Percentiles rank a stretch among this genome's conserved stretches.
These are phyloP conservation scores for Tetanocera ferruginea DNA, from an alignment of 2,888 invertebrate genomes.

Conservation along the genomic window DNA sequence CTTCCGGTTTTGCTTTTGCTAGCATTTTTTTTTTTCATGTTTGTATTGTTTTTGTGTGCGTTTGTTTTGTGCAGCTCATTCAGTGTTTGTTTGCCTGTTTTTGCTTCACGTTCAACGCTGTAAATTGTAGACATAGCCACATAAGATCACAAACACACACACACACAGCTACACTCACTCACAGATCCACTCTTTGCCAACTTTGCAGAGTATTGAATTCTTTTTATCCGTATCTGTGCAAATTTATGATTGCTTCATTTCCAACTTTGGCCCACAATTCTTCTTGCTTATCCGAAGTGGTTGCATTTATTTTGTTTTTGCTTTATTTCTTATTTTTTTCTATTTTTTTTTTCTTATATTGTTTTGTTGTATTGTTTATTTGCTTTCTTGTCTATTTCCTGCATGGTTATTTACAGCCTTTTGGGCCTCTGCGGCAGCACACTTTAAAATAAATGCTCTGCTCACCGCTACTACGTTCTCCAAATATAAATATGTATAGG, in stretches of 20 bases:
- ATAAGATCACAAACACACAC: conserved; percentile 5
- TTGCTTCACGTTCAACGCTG: conserved; percentile 41
- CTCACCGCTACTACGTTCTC: too few relatives aligned
- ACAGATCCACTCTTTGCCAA: conserved; percentile 5
- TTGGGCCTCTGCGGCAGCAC: too few relatives aligned
- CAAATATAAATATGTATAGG: too few relatives aligned
- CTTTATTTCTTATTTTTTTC: background rate
- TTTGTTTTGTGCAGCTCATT: conserved; percentile 39
- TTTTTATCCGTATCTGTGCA: conserved; percentile 62
- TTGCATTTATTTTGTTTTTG: conserved; percentile 10
- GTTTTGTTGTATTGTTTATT: background rate
- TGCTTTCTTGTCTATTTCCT: background rate
- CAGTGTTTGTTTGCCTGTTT: conserved; percentile 26
- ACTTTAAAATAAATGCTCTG: too few relatives aligned
- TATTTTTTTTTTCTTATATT: background rate
- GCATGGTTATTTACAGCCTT: too few relatives aligned
- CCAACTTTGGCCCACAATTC: conserved; percentile 58
- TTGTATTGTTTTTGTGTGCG: background rate
- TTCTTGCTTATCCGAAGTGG: conserved; percentile 47
- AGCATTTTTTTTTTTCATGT: background rate
- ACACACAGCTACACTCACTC: background rate
- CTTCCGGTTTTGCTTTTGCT: conserved; percentile 1
- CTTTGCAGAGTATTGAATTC: conserved; percentile 35
- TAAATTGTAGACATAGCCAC: background rate
- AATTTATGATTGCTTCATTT: conserved; percentile 70